Evolutionary conservation across 2,888 invertebrate species (phyloP), one percentile per base, ranked within the genome.

Genomic region (Didymodactylos carnosus): DNA sequence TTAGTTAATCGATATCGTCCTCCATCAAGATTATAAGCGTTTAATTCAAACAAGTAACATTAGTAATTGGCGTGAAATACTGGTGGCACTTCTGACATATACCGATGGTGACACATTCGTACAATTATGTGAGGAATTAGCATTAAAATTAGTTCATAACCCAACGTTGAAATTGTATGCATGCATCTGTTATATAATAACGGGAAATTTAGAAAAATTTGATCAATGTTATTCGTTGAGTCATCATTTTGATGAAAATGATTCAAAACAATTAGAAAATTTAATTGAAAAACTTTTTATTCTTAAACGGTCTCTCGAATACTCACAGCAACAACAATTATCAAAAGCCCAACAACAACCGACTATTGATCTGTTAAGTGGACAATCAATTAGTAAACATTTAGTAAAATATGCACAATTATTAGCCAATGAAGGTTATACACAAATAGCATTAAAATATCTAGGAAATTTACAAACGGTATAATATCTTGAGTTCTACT

Each of bases 11-110:
- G 88, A 88, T 75, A 89, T 90, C n/a, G 84, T 94, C 78, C 89
- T 93, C 46, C 88, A 86, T 78, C 89, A 91, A 81, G 90, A 88
- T 84, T 92, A 89, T 88, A 83, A 84, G 73, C 86, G 87, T 71
- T 86, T 91, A 62, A 87, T 90, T 7, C 86, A 86, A 43, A 87
- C 87, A 75, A 89, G 91, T 79, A 88, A 90, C 43, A 85, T 91
- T n/a, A 84, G 84, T 76, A 88, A 89, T 79, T 94, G 94, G 94
- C 88, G 89, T 78, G 89, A 91, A 83, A 89, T 89, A 13, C 85
- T 94, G 39, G 90, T 91, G 0, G 90, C 91, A 8, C 86, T 90
- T 51, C 85, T 94, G 39, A 91, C 91, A 13, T 91, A 94, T 83
- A 88, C 89, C 71, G 87, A 86, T n/a, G 87, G 87, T 11, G 88